Base-by-base conservation (phyloP, 2,888 invertebrate genomes). In the Mimachlamys varia region DNA sequence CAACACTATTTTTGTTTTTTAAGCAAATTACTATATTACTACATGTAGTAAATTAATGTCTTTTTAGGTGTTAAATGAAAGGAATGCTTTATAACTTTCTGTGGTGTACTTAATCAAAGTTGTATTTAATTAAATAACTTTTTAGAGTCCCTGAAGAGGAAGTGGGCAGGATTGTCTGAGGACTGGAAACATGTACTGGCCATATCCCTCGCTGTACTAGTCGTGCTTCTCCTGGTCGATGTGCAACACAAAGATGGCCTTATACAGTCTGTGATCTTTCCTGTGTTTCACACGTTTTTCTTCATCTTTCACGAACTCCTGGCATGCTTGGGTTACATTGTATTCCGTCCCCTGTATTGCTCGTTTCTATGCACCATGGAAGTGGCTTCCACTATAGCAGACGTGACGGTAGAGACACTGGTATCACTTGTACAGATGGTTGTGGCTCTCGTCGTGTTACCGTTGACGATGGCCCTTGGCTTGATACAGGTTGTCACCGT, bases 121-220 rank as follows among this genome's bases (percentile, higher is more conserved):
- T 2, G 53, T 53, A 17, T 53, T 5, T 19, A 50, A 53, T 53
- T 53, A 53, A 53, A 12, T 10, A 5, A 53, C 19, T 5, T 90
- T 89, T 19, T 53, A 92, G 92, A 89, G 38, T 62, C 88, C 27
- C 76, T 91, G n/a, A 88, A 88, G 58, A 91, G 90, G 53, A 88
- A 89, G 37, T 92, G 92, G 92, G 89, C 89, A 13, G 91, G 91
- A 62, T 44, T 91, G 17, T 87, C 88, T 49, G 92, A 92, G 62
- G 92, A 92, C 38, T 89, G 58, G 27, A 92, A 92, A 88, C 90
- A 90, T 58, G 87, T 88, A 53, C 37, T 90, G 2, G 88, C 62
- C 49, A 38, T 92, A 5, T 44, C 89, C 27, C 15, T 89, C n/a
- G 90, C 89, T 1, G 62, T 92, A 3, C n/a, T 62, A 13, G n/a